Percentiles rank a stretch among this genome's conserved stretches.
phyloP scores from a whole-genome alignment of 92 coral and sea anemone species.

The Zoanthus sociatus region DNA sequence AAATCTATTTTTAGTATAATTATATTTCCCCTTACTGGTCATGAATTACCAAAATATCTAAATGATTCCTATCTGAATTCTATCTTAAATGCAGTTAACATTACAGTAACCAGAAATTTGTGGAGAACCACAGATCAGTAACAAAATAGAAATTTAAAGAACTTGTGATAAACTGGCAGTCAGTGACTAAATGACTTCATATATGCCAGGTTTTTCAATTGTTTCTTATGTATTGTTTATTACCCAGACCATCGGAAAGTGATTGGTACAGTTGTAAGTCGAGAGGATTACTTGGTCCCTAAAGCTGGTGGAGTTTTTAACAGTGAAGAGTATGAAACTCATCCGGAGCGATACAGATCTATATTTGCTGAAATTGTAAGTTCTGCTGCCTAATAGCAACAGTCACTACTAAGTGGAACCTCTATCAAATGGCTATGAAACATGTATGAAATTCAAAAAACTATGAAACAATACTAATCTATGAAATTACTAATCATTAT shows the following conservation, averaged over 20 bases:
- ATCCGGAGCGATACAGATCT: conserved; percentile 97
- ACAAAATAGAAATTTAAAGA: too few relatives aligned
- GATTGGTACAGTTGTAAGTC: conserved; percentile 94
- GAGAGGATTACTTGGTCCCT: conserved; percentile 96
- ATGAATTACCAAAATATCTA: too few relatives aligned
- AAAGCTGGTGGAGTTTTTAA: conserved; percentile 93
- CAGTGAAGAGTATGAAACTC: conserved; percentile 94
- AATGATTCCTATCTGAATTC: too few relatives aligned
- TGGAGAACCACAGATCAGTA: too few relatives aligned
- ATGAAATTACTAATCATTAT: background rate
- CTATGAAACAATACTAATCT: background rate
- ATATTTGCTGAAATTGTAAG: conserved; percentile 93
- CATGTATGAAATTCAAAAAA: background rate
- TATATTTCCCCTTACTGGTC: too few relatives aligned
- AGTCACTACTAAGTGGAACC: background rate
- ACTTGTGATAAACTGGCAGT: too few relatives aligned
- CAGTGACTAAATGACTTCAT: too few relatives aligned
- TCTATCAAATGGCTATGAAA: background rate
- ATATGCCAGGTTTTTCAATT: too few relatives aligned
- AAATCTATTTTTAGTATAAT: too few relatives aligned
- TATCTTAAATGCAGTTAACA: too few relatives aligned
- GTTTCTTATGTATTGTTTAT: too few relatives aligned
- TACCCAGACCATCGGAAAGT: conserved; percentile 89
- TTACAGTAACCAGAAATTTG: too few relatives aligned
- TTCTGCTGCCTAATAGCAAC: background rate